phyloP scores from a whole-genome alignment of 1,140 invertebrate genomes.

The Physella acuta region DNA sequence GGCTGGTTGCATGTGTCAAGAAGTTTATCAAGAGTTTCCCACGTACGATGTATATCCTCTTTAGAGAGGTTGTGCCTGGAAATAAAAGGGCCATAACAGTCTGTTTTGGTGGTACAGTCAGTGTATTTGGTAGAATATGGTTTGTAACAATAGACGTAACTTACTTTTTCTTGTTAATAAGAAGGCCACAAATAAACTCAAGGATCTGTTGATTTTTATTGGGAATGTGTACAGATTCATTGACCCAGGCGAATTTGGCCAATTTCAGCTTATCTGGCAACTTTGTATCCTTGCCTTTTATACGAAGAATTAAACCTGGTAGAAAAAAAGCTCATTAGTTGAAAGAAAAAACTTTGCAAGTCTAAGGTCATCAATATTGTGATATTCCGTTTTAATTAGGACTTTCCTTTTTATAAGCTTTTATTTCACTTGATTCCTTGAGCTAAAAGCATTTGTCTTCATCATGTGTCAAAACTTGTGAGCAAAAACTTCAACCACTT shows the following conservation, averaged over 20 bases:
- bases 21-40: conserved; percentile 11
- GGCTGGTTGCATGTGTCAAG: not conserved
- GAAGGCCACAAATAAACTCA: conserved; percentile 39
- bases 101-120: too few relatives aligned
- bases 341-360: not conserved
- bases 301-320: conserved; percentile 34
- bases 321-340: too few relatives aligned
- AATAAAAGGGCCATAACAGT: too few relatives aligned
- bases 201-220: conserved; percentile 44
- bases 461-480: too few relatives aligned
- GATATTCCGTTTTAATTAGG: too few relatives aligned
- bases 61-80: conserved; percentile 5
- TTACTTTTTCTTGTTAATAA: conserved; percentile 45
- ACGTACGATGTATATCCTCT: not conserved
- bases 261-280: conserved; percentile 36
- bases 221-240: conserved; percentile 33
- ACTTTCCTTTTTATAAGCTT: too few relatives aligned
- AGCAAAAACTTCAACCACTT: too few relatives aligned
- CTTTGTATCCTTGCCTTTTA: conserved; percentile 32
- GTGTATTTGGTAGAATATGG: too few relatives aligned
- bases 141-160: not conserved
- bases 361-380: too few relatives aligned
- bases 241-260: conserved; percentile 37
- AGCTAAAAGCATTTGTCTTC: too few relatives aligned
- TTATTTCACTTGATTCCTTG: too few relatives aligned